Evolutionary conservation across 2,888 invertebrate genomes (phyloP), one percentile per base, ranked within the genome.

Genomic region (Phoenoteleia sp.): DNA sequence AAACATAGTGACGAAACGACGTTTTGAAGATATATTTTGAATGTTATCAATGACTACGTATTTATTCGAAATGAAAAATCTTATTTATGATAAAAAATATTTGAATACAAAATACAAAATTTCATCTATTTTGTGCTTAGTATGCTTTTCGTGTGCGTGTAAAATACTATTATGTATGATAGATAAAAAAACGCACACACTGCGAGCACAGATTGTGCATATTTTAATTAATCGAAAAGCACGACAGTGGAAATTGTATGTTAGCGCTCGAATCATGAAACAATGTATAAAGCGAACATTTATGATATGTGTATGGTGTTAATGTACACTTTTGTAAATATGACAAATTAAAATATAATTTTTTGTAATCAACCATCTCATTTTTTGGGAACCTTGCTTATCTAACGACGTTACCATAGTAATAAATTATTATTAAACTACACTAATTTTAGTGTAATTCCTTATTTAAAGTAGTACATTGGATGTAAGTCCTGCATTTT

Each of bases 301-400:
- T 13, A 25, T 33, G 58, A 58, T 74, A 60, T 54, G n/a, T 71
- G 62, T 71, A 71, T 81, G 54, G 69, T 81, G 47, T 81, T 49
- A 79, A 79, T 75, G 75, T 75, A 84, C 79, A 83, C 66, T 83
- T 77, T 77, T 83, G 79, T 84, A 84, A 79, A 74, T 84, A 84
- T 75, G 67, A 69, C 58, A 21, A 76, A 72, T 67, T 74, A 84
- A 75, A 79, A 79, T 79, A 66, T 83, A 76, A 82, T 76, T 74
- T 82, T 82, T 82, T 76, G 42, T 82, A 82, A 76, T 15, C n/a
- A 62, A 64, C 13, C 45, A 36, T 23, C 58, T 21, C 13, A 36
- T 49, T 17, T 27, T 74, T 74, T 23, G 5, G 2, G n/a, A 11
- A 75, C 19, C 21, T 29, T 21, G n/a, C n/a, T 39, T 39, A 36